Conservation (phyloP, 2,797 vertebrate species). For the Ataeniobius toweri region DNA sequence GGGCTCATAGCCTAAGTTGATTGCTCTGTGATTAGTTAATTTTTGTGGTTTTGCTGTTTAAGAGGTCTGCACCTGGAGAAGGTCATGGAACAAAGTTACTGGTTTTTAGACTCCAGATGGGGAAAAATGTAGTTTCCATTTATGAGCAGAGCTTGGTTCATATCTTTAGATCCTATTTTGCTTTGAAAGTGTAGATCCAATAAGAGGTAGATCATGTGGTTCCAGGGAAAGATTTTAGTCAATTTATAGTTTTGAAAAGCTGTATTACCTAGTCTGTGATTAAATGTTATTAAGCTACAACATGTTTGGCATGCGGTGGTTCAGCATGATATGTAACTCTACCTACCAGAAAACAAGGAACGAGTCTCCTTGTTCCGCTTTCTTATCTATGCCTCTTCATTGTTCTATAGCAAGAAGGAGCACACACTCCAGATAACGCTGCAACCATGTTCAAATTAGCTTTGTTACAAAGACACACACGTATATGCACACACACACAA, state of each 20-base stretch:
- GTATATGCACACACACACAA: background rate
- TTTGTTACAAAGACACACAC: slow-evolving; percentile 1
- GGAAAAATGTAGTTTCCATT: background rate
- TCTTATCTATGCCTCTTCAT: slow-evolving; percentile 49
- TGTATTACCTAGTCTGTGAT: too few relatives aligned
- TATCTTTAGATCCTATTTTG: background rate
- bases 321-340: slow-evolving; percentile 20
- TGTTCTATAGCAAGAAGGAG: slow-evolving; percentile 39
- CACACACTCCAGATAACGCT: slow-evolving; percentile 22
- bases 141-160: background rate
- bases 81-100: background rate
- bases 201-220: too few relatives aligned
- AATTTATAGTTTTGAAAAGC: background rate
- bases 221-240: background rate
- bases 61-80: background rate
- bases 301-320: background rate
- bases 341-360: slow-evolving; percentile 55
- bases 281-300: slow-evolving; percentile 12
- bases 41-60: background rate
- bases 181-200: background rate
- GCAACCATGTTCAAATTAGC: slow-evolving; percentile 9
- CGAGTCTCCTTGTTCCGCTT: slow-evolving; percentile 47
- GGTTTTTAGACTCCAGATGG: background rate
- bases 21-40: background rate
- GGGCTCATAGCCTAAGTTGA: background rate